Evolutionary conservation across 2,113 vertebrate genomes (phyloP).

Genomic region (Uria lomvia): DNA sequence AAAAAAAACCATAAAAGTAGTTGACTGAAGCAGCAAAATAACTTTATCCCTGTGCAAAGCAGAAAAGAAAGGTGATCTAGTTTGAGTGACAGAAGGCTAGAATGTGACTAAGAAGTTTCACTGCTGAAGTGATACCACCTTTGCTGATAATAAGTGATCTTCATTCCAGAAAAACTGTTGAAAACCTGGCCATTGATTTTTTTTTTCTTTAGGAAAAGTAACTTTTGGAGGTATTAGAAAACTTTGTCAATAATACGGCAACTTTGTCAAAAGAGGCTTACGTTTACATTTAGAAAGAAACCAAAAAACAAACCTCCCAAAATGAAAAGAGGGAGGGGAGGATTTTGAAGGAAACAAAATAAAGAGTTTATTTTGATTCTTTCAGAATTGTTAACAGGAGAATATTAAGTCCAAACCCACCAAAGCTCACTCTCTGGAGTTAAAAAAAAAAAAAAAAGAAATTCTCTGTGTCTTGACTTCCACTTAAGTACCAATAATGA

Average conservation of each 20-base stretch:
- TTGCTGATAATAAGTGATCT: background rate
- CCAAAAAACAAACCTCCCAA: background rate
- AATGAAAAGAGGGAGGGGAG: fast-evolving
- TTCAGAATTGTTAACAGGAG: background rate
- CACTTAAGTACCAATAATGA: background rate
- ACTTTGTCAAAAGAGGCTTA: background rate
- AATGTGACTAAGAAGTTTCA: background rate
- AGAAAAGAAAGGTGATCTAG: background rate
- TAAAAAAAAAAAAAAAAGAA: background rate
- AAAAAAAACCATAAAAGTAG: background rate
- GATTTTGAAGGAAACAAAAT: background rate
- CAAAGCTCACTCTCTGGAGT: background rate
- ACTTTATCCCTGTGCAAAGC: background rate
- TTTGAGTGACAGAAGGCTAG: background rate
- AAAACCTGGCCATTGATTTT: background rate
- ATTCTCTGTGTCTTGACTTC: background rate
- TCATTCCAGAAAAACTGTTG: background rate
- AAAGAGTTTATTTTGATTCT: background rate
- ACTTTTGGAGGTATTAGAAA: background rate
- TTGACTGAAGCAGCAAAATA: background rate
- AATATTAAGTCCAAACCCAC: background rate
- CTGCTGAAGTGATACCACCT: background rate
- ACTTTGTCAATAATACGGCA: background rate
- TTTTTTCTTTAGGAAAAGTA: background rate
- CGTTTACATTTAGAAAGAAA: background rate